These are phyloP conservation scores for Pipa parva DNA, from an alignment of 2,113 vertebrate genomes.

Conservation along the genomic window DNA sequence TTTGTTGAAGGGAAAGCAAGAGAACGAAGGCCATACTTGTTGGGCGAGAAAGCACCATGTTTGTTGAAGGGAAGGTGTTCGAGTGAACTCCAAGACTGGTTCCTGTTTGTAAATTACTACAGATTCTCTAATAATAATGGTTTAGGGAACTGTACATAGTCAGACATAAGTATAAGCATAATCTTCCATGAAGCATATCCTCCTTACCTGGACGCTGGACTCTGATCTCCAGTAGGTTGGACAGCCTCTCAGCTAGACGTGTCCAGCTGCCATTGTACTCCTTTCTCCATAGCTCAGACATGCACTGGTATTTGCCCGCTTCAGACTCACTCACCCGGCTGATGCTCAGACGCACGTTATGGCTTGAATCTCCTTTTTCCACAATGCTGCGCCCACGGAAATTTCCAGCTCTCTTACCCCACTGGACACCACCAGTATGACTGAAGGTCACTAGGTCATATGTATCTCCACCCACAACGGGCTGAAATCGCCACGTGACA, in stretches of 20 bases:
- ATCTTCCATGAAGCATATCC: not conserved
- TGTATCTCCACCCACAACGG: constrained; percentile 66
- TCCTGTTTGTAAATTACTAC: too few species aligned
- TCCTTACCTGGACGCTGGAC: constrained; percentile 84
- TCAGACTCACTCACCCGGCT: constrained; percentile 84
- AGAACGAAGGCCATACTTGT: too few species aligned
- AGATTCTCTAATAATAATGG: not conserved
- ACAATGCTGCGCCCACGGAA: constrained; percentile 86
- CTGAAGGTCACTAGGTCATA: constrained; percentile 92
- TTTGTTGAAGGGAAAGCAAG: too few species aligned
- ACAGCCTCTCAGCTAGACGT: constrained; percentile 80
- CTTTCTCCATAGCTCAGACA: constrained; percentile 82
- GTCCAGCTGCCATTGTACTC: constrained; percentile 88
- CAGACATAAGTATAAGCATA: fast-evolving
- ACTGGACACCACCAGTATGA: constrained; percentile 83
- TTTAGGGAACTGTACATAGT: not conserved
- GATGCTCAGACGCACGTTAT: constrained; percentile 87
- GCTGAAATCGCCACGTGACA: constrained; percentile 91
- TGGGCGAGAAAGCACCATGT: too few species aligned
- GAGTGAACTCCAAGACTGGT: too few species aligned
- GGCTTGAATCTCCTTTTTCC: constrained; percentile 84
- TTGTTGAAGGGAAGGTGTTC: too few species aligned
- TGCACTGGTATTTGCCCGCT: constrained; percentile 92
- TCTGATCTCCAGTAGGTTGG: constrained; percentile 90
- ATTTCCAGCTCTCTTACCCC: constrained; percentile 75